Conservation (phyloP, 2,113 vertebrate genomes). For the Lasiurus borealis region DNA sequence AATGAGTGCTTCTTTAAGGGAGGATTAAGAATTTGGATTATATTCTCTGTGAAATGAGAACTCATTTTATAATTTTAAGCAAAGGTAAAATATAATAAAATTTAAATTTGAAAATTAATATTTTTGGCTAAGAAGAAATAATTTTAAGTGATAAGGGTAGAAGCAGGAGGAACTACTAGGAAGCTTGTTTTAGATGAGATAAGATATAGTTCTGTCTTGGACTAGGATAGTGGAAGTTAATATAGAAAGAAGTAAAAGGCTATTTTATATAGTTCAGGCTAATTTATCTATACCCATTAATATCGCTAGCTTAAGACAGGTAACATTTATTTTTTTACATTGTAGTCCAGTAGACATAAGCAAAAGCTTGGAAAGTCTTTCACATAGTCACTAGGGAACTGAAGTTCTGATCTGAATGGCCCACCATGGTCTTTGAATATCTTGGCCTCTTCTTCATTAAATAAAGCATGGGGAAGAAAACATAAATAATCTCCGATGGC, state of each 20-base stretch:
- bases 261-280: not conserved
- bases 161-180: not conserved
- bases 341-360: not conserved
- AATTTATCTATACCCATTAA: not conserved
- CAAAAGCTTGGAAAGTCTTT: not conserved
- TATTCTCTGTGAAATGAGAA: not conserved
- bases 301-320: not conserved
- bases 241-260: not conserved
- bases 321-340: not conserved
- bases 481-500: not conserved
- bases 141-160: not conserved
- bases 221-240: not conserved
- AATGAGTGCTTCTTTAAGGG: not conserved
- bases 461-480: not conserved
- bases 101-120: not conserved
- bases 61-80: not conserved
- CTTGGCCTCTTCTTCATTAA: not conserved
- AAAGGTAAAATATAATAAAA: not conserved
- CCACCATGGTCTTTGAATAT: not conserved
- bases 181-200: not conserved
- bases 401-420: not conserved
- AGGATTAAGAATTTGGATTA: not conserved
- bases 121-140: not conserved
- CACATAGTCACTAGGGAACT: not conserved
- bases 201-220: not conserved